phyloP scores from a whole-genome alignment of 2,797 vertebrate species.

The Xiphophorus birchmanni region DNA sequence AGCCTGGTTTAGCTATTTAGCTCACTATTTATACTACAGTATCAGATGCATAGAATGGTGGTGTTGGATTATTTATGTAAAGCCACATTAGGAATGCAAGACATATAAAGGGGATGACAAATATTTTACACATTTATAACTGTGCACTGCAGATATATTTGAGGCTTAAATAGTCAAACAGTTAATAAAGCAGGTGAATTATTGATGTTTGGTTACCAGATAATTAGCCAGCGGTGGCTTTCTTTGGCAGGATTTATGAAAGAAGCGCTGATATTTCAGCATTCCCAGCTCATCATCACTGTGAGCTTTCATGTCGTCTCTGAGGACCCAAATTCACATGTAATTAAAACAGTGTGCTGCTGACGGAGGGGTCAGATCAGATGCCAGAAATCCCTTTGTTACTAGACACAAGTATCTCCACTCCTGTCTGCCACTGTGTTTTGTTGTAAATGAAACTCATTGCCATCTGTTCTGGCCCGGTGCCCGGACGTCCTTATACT shows the following conservation, averaged over 20 bases:
- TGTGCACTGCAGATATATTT: constrained; percentile 39
- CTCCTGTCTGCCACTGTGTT: constrained; percentile 49
- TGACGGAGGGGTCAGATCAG: constrained; percentile 50
- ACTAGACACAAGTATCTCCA: constrained; percentile 63
- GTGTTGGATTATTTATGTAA: background rate
- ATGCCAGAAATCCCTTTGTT: constrained; percentile 46
- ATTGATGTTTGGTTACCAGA: constrained; percentile 20
- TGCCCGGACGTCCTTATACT: constrained; percentile 40
- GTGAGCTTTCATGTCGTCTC: constrained; percentile 13
- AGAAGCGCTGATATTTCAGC: constrained; percentile 44
- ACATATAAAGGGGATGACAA: background rate
- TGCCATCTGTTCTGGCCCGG: constrained; percentile 63
- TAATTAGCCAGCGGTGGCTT: constrained; percentile 47
- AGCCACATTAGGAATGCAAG: background rate
- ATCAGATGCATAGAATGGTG: background rate
- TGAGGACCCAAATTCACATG: constrained; percentile 52
- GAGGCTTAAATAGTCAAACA: constrained; percentile 45
- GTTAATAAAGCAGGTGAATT: constrained; percentile 39
- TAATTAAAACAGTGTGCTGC: constrained; percentile 71
- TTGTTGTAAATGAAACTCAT: constrained; percentile 53
- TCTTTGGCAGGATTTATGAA: constrained; percentile 25
- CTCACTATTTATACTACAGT: background rate
- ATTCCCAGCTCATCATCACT: constrained; percentile 41
- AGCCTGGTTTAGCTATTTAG: background rate
- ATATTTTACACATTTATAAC: background rate